A percentile compares a stretch with the other conserved stretches of the same genome.
These are phyloP conservation scores for Punctoribates punctum DNA, from an alignment of 2,888 invertebrate species.

Conservation along the genomic window DNA sequence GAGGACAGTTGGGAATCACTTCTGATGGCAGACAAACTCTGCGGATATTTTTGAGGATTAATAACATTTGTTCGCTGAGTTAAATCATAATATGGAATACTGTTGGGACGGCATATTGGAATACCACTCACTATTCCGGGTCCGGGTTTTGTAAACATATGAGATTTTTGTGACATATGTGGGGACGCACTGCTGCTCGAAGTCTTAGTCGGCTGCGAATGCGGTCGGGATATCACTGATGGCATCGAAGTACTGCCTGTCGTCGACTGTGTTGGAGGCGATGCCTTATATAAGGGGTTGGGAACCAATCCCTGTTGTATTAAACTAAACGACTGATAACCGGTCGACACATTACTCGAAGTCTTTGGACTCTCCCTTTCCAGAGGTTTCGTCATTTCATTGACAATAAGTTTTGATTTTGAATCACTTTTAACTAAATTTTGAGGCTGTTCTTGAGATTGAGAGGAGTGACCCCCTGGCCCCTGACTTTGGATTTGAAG, in stretches of 20 bases:
- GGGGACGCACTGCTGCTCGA: slow-evolving; percentile 35
- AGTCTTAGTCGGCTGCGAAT: slow-evolving; percentile 12
- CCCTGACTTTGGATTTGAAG: slow-evolving; percentile 41
- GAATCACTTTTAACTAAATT: slow-evolving; percentile 47
- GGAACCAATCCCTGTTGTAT: slow-evolving; percentile 55
- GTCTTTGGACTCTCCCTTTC: slow-evolving; percentile 47
- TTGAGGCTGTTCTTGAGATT: slow-evolving; percentile 47
- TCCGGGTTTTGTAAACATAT: slow-evolving; percentile 45
- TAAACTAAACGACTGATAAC: slow-evolving; percentile 50
- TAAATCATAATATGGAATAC: slow-evolving; percentile 42
- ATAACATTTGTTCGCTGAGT: not conserved
- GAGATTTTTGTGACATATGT: slow-evolving; percentile 43
- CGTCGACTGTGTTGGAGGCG: slow-evolving; percentile 43
- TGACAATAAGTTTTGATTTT: slow-evolving; percentile 41
- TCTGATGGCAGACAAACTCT: slow-evolving; percentile 2
- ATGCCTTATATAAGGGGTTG: slow-evolving; percentile 53
- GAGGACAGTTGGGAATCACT: too few species aligned
- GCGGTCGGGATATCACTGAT: slow-evolving; percentile 41
- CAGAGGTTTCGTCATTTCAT: slow-evolving; percentile 7
- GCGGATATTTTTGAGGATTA: slow-evolving; percentile 17
- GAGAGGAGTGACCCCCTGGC: slow-evolving; percentile 24
- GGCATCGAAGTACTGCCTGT: slow-evolving; percentile 43
- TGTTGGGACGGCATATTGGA: slow-evolving; percentile 46
- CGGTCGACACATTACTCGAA: slow-evolving; percentile 47
- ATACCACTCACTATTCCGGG: slow-evolving; percentile 47